phyloP scores from a whole-genome alignment of 2,888 invertebrate species.

The Cheilosia pagana region DNA sequence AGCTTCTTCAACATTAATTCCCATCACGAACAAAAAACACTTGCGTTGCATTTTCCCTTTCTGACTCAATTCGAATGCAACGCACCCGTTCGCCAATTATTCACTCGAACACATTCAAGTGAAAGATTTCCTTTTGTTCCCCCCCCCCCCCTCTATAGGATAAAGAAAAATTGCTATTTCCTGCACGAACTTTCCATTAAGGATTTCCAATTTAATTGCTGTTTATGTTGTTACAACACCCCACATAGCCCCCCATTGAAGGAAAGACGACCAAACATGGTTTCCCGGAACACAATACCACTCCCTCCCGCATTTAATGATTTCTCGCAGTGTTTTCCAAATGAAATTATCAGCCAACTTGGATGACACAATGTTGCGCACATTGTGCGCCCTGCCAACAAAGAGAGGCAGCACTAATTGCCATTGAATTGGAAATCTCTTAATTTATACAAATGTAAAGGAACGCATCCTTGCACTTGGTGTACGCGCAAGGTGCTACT shows the following conservation, averaged over 20 bases:
- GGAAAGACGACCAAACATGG: background rate
- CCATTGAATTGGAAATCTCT: conserved; percentile 49
- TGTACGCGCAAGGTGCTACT: background rate
- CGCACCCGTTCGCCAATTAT: conserved; percentile 58
- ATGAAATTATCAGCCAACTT: conserved; percentile 45
- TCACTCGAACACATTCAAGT: conserved; percentile 38
- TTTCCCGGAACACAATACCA: background rate
- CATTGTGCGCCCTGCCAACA: background rate
- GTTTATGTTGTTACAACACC: conserved; percentile 64
- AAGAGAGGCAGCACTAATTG: conserved; percentile 37
- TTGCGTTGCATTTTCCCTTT: conserved; percentile 45
- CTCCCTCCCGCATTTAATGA: background rate
- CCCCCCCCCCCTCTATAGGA: background rate
- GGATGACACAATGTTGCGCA: conserved; percentile 1
- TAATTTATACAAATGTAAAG: conserved; percentile 23
- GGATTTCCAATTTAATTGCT: conserved; percentile 74
- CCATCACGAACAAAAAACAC: conserved; percentile 51
- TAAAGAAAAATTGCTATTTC: conserved; percentile 45
- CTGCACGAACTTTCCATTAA: conserved; percentile 72
- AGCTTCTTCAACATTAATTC: conserved; percentile 51
- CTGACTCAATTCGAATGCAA: conserved; percentile 59
- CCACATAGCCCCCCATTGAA: background rate
- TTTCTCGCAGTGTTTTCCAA: conserved; percentile 19
- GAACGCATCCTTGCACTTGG: background rate
- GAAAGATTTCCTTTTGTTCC: conserved; percentile 18